Percentiles rank a stretch among this genome's conserved stretches.
These are phyloP conservation scores for Pipistrellus pipistrellus DNA, from an alignment of 2,797 vertebrate genomes.

Conservation along the genomic window DNA sequence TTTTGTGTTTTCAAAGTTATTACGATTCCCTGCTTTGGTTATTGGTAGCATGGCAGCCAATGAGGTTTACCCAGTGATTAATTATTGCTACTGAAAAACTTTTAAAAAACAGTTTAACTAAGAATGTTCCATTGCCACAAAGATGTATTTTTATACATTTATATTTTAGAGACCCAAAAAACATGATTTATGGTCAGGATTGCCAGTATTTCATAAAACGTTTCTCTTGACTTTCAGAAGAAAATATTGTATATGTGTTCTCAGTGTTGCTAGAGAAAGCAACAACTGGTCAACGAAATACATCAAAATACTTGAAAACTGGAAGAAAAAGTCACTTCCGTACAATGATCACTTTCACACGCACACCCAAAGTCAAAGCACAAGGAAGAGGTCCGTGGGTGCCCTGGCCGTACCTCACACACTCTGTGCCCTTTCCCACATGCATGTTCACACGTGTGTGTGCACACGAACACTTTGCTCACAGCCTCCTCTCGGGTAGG, in stretches of 20 bases:
- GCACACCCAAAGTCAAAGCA: background rate
- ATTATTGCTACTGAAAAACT: background rate
- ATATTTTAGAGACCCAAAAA: background rate
- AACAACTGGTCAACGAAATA: background rate
- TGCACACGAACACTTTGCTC: background rate
- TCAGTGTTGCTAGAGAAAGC: background rate
- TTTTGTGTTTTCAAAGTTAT: slow-evolving; percentile 19
- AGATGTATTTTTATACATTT: background rate
- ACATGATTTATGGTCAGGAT: background rate
- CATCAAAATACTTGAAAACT: slow-evolving; percentile 24
- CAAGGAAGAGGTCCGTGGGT: background rate
- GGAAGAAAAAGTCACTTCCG: slow-evolving; percentile 21
- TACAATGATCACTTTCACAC: background rate
- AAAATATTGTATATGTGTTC: background rate
- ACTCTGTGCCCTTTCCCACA: background rate
- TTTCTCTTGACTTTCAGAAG: background rate
- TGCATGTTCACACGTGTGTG: fast-evolving
- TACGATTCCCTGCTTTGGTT: background rate
- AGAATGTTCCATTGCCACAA: slow-evolving; percentile 7
- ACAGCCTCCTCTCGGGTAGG: background rate
- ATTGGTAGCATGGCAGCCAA: background rate
- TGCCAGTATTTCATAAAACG: background rate
- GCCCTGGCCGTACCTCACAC: background rate
- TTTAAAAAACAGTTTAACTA: background rate
- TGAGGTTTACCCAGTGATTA: background rate